Conservation (phyloP, 2,888 invertebrate species). For the Hirtodrosophila duncani region DNA sequence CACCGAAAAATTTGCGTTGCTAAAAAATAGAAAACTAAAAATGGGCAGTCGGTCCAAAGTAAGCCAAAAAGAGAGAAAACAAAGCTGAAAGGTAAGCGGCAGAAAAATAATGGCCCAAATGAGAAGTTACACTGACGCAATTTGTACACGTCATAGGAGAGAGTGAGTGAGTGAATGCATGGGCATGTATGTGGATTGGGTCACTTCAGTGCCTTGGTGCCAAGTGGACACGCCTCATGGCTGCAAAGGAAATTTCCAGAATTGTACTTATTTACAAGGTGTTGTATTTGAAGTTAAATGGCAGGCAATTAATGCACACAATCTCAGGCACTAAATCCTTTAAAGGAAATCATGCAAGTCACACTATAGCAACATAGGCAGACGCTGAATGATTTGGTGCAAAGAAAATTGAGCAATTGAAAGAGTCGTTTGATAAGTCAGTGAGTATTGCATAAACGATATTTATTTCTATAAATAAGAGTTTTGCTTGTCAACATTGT, state of each 20-base stretch:
- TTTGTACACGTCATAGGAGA: conserved; percentile 34
- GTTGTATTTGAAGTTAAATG: conserved; percentile 23
- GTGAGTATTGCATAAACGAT: too few species aligned
- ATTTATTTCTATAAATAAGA: too few species aligned
- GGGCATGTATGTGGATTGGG: conserved; percentile 13
- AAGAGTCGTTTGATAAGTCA: too few species aligned
- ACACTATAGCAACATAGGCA: too few species aligned
- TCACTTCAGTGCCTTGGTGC: conserved; percentile 33
- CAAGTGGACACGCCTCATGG: conserved; percentile 33
- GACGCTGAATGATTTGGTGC: too few species aligned
- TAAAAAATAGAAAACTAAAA: conserved; percentile 1
- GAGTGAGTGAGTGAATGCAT: conserved; percentile 13
- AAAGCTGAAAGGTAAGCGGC: conserved; percentile 12
- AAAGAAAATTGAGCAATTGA: too few species aligned
- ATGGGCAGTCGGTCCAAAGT: conserved; percentile 35
- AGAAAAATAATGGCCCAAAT: conserved; percentile 52
- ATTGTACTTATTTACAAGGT: conserved; percentile 37
- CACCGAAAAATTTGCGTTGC: conserved; percentile 64
- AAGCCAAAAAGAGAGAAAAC: conserved; percentile 22
- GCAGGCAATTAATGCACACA: conserved; percentile 15
- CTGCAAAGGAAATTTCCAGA: conserved; percentile 32
- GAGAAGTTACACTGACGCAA: conserved; percentile 56
- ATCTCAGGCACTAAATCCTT: too few species aligned
- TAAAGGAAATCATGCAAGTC: too few species aligned
- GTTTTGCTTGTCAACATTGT: too few species aligned